These are phyloP conservation scores for Charaxes varanes DNA, from an alignment of 1,140 invertebrate species.

Conservation along the genomic window DNA sequence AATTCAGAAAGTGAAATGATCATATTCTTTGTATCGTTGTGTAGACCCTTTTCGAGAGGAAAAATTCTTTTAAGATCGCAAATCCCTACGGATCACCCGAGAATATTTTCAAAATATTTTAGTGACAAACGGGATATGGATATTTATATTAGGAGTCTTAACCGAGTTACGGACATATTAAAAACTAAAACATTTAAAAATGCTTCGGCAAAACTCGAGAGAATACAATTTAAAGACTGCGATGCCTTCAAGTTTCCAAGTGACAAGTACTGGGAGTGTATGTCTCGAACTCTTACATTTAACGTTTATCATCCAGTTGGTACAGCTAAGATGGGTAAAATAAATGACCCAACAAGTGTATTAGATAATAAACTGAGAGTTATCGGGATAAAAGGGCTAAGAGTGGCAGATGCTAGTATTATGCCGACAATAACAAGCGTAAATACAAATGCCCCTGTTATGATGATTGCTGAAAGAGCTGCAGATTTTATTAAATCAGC, in stretches of 20 bases:
- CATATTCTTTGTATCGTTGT: conserved; percentile 53
- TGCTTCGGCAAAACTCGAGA: conserved; percentile 45
- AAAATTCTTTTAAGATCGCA: conserved; percentile 74
- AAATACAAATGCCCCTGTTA: conserved; percentile 82
- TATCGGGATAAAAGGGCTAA: conserved; percentile 78
- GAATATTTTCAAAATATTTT: conserved; percentile 59
- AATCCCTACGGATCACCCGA: conserved; percentile 82
- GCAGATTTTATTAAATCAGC: conserved; percentile 86
- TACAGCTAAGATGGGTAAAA: conserved; percentile 89
- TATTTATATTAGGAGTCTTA: conserved; percentile 39
- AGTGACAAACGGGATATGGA: conserved; percentile 49
- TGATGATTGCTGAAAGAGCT: conserved; percentile 92
- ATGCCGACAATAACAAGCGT: conserved; percentile 83
- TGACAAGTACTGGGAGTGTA: conserved; percentile 58
- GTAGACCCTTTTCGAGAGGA: conserved; percentile 50
- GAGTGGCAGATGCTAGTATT: conserved; percentile 86
- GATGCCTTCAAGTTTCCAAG: conserved; percentile 37
- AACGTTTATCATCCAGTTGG: conserved; percentile 74
- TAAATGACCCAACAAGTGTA: conserved; percentile 79
- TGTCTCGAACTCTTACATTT: conserved; percentile 54
- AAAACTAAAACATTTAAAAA: conserved; percentile 38
- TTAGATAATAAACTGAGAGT: conserved; percentile 83
- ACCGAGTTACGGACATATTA: conserved; percentile 43
- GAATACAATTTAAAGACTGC: conserved; percentile 48
- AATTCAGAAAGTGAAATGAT: conserved; percentile 53